Evolutionary conservation across 2,888 invertebrate genomes (phyloP), one percentile per base, ranked within the genome.

Genomic region (Troides aeacus): DNA sequence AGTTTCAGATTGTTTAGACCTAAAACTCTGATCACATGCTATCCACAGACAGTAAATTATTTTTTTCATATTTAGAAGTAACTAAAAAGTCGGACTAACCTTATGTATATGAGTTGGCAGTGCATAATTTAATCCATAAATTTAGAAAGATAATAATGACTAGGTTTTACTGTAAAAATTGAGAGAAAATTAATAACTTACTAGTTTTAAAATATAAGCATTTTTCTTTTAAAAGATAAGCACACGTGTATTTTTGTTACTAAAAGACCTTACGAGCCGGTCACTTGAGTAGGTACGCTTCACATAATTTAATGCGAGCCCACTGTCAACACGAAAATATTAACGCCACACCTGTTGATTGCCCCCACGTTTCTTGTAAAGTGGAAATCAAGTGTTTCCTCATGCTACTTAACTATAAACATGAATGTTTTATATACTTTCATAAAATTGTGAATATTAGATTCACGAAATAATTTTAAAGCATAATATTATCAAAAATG

Each of bases 351-450:
- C 74, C 74, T 67, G 57, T 61, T 63, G 39, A 72, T 66, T 64
- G 66, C 70, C 62, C 46, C 64, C 60, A 70, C 68, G 74, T 75
- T 73, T 75, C 73, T 77, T 75, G 71, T 75, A 71, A 69, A 77
- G 71, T 76, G 74, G 74, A 74, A 77, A 79, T 73, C 72, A 74
- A 76, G 74, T 72, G 77, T 78, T 76, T 74, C 73, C 70, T 75
- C 75, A 75, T 72, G 74, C 70, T 64, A 72, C 71, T 70, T 70
- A 71, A 70, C 66, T 73, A 71, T 67, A 67, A 70, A 71, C 68
- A 71, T 71, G 65, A 78, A 74, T 76, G 69, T 46, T 46, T 30
- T 30, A 30, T 30, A 30, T 30, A 30, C 30, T 30, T 30, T 30
- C 30, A 30, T 30, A 30, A 30, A 30, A 30, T 3, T 30, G 3